phyloP scores from a whole-genome alignment of 2,888 invertebrate species.

The Chesias legatella region DNA sequence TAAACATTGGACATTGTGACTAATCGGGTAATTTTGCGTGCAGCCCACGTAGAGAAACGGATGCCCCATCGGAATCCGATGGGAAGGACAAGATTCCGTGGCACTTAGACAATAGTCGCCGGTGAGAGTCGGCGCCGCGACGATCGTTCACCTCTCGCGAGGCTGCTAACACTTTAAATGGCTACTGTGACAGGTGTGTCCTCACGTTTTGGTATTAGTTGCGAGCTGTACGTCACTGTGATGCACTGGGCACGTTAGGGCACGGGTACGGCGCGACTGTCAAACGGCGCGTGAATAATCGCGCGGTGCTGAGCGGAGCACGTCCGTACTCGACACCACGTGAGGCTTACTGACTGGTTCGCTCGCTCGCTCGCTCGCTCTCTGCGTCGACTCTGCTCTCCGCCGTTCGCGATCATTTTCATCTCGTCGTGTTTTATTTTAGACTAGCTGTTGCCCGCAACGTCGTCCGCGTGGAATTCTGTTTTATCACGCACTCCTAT shows the following conservation, averaged over 20 bases:
- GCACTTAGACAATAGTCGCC: constrained; percentile 77
- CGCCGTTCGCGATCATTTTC: constrained; percentile 45
- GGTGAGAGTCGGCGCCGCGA: constrained; percentile 78
- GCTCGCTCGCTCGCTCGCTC: constrained; percentile 37
- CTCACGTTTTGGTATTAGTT: constrained; percentile 49
- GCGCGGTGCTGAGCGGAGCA: constrained; percentile 40
- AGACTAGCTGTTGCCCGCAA: no score
- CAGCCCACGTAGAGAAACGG: constrained; percentile 63
- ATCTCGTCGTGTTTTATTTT: no score
- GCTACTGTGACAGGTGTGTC: constrained; percentile 35
- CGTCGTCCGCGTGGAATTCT: no score
- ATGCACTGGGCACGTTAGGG: constrained; percentile 64
- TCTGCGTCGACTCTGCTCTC: constrained; percentile 34
- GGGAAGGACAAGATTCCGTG: constrained; percentile 78
- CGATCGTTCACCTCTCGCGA: constrained; percentile 78
- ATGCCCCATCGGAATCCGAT: constrained; percentile 73
- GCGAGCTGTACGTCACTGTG: constrained; percentile 63
- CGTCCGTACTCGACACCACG: constrained; percentile 63
- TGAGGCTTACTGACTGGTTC: constrained; percentile 74
- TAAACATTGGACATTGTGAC: constrained; percentile 56
- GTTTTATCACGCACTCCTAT: no score
- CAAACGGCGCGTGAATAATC: constrained; percentile 71
- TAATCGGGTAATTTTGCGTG: constrained; percentile 61
- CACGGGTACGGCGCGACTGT: constrained; percentile 68
- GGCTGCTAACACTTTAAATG: constrained; percentile 53